Base-by-base conservation (phyloP, 2,888 invertebrate genomes). In the Acleris sparsana region DNA sequence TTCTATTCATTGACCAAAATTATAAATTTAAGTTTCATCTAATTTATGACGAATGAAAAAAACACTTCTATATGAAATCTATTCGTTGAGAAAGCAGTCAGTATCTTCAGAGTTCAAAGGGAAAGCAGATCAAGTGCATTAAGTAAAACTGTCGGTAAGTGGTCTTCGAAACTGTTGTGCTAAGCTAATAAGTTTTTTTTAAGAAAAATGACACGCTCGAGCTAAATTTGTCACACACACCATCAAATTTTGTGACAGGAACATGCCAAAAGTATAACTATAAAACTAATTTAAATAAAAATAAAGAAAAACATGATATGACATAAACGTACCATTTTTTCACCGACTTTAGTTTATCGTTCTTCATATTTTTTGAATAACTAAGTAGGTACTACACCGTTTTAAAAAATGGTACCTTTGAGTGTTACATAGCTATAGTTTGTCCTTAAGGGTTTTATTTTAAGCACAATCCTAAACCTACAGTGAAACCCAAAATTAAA, bases 381-480 rank as follows among this genome's bases (percentile, higher is more conserved):
- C 33, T 33, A 29, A 0, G 5, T 25, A 22, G 22, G 22, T 22
- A 5, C 25, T 33, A 11, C 33, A 39, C 13, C 13, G 39, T 11
- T 13, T 49, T 18, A 20, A 49, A 9, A 49, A 49, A 49, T 20
- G 18, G 20, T 49, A 49, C 18, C 9, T 11, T 49, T 49, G 9
- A 39, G 39, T 39, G 39, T 13, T 25, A 33, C 9, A 33, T 9
- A 39, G 18, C 49, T 49, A 49, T n/a, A 53, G 16, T 29, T 53
- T 9, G 16, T 53, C 18, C 11, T n/a, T 53, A 25, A 53, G 17
- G n/a, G 11, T 25, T 25, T 25, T n/a, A 25, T 22, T 13, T 29
- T 46, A 66, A 61, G 61, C 61, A 61, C 44, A 61, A 66, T 52
- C 33, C 22, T 56, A 49, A n/a, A 17, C 61, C 53, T 53, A 52